These are phyloP conservation scores for Trididemnum nubilum DNA, from an alignment of 23 tunicate genomes.

Conservation along the genomic window DNA sequence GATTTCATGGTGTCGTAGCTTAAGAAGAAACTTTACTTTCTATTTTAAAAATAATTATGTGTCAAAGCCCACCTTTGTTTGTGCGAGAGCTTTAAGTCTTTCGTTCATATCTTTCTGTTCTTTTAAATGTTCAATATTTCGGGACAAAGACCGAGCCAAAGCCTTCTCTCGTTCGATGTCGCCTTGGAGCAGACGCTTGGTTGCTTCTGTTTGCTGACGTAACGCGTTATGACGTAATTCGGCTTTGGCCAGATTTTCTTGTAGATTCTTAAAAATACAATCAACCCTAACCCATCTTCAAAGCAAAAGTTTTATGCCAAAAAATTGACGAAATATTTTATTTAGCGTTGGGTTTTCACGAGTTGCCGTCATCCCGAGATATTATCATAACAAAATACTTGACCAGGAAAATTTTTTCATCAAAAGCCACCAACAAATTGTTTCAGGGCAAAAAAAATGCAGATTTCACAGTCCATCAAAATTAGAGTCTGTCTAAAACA, in stretches of 20 bases:
- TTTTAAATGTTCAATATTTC: constrained; percentile 53
- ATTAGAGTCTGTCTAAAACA: too few species aligned
- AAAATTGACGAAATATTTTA: not conserved
- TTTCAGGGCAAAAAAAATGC: too few species aligned
- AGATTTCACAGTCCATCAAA: too few species aligned
- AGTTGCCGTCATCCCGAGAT: too few species aligned
- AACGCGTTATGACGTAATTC: constrained; percentile 59
- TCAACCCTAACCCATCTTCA: too few species aligned
- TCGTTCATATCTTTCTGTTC: constrained; percentile 45
- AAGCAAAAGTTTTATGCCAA: not conserved
- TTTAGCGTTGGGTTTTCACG: not conserved
- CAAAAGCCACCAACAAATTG: too few species aligned
- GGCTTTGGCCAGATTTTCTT: constrained; percentile 52
- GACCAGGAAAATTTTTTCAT: too few species aligned
- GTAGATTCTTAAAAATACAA: constrained; percentile 44
- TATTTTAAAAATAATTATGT: too few species aligned
- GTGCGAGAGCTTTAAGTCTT: constrained; percentile 25
- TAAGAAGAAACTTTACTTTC: too few species aligned
- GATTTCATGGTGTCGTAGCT: too few species aligned
- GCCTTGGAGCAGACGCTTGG: constrained; percentile 52
- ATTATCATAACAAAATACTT: too few species aligned
- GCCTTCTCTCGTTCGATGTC: constrained; percentile 74
- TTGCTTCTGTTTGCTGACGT: constrained; percentile 52
- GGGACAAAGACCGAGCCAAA: constrained; percentile 56
- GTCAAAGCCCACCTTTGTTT: constrained; percentile 39